A percentile compares a stretch with the other conserved stretches of the same genome.
Evolutionary conservation across 2,113 vertebrate species (phyloP).

Genomic region (Sinocyclocheilus grahami): DNA sequence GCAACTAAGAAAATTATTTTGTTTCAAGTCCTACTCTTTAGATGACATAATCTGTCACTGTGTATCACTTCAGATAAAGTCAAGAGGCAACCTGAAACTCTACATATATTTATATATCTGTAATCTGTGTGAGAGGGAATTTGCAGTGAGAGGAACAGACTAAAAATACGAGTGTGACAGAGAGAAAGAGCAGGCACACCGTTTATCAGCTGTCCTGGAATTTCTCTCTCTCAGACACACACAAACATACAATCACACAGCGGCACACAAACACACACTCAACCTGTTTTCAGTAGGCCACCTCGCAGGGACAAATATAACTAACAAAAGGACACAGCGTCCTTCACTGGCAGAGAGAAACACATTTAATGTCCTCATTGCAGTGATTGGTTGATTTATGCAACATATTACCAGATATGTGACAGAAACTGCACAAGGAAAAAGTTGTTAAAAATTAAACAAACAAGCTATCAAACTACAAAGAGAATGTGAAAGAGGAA

Average conservation of each 20-base stretch:
- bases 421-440: background rate
- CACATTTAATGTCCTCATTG: background rate
- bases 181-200: constrained; percentile 26
- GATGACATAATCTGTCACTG: background rate
- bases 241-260: background rate
- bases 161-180: constrained; percentile 74
- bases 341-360: constrained; percentile 24
- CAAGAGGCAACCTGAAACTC: background rate
- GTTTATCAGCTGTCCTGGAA: constrained; percentile 25
- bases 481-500: background rate
- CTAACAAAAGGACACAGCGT: constrained; percentile 1
- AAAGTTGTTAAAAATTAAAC: background rate
- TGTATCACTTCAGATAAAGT: constrained; percentile 13
- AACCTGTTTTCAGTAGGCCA: constrained; percentile 31
- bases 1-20: no score
- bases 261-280: background rate
- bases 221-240: constrained; percentile 6
- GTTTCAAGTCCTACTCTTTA: background rate
- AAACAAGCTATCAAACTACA: background rate
- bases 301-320: constrained; percentile 23
- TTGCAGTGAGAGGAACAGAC: constrained; percentile 58
- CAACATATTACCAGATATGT: background rate
- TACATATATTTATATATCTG: constrained; percentile 28
- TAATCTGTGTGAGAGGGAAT: constrained; percentile 27
- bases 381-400: background rate